Evolutionary conservation across 2,888 invertebrate genomes (phyloP).

Genomic region (Seira musarum): DNA sequence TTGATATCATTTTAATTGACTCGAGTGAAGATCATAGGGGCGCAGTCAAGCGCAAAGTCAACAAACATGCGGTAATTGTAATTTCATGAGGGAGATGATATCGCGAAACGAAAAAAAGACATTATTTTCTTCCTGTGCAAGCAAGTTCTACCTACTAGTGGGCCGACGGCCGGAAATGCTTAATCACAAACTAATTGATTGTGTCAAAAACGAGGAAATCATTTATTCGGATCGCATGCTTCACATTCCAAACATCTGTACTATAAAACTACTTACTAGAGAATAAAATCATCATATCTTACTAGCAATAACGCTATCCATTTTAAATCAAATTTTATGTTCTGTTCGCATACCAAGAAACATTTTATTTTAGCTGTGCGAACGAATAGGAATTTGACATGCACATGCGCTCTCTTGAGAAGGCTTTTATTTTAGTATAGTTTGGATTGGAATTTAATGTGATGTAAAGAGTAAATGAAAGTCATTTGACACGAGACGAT

Average conservation of each 20-base stretch:
- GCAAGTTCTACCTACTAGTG: neutral
- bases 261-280: too few species aligned
- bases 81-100: constrained; percentile 13
- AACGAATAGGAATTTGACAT: too few species aligned
- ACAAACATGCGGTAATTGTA: neutral
- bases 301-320: too few species aligned
- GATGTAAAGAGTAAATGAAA: neutral
- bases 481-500: too few species aligned
- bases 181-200: constrained; percentile 44
- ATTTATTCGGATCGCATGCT: constrained; percentile 14
- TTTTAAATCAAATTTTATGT: too few species aligned
- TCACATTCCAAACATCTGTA: neutral
- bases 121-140: neutral
- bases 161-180: neutral
- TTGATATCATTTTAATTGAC: constrained; percentile 3
- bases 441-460: neutral
- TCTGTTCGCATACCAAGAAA: too few species aligned
- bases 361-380: too few species aligned
- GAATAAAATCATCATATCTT: too few species aligned
- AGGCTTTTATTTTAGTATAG: too few species aligned
- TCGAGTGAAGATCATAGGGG: neutral
- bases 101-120: neutral
- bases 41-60: neutral
- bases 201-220: constrained; percentile 38
- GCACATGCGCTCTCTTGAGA: too few species aligned